phyloP scores from a whole-genome alignment of 2,113 vertebrate species.

The Sylvietta virens region DNA sequence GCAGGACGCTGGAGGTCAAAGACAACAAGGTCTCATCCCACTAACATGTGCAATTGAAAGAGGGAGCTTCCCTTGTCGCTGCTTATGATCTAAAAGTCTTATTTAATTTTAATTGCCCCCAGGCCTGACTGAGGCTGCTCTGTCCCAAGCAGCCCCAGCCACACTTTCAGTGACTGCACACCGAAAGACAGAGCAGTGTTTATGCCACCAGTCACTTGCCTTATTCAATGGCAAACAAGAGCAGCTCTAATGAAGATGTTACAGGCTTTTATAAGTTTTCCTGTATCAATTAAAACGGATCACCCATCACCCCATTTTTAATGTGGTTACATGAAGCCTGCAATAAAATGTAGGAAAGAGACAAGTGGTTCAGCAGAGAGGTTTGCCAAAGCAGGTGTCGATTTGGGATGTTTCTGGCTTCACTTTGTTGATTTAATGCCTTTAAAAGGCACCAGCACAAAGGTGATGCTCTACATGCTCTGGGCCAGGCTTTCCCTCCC shows the following conservation, averaged over 20 bases:
- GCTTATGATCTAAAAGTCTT: background rate
- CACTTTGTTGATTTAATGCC: background rate
- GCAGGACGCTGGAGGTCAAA: accelerated
- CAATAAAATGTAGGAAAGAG: background rate
- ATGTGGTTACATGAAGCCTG: background rate
- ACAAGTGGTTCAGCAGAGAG: background rate
- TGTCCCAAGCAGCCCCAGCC: background rate
- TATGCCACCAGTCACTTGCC: background rate
- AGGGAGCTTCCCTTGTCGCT: accelerated
- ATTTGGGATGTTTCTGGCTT: background rate
- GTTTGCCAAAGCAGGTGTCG: background rate
- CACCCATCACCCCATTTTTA: background rate
- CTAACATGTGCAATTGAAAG: background rate
- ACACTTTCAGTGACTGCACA: background rate
- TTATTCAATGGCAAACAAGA: background rate
- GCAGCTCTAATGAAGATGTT: background rate
- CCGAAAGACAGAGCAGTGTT: background rate
- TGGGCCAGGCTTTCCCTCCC: background rate
- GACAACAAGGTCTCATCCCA: background rate
- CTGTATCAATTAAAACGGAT: background rate
- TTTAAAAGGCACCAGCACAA: background rate
- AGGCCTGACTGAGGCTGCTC: background rate
- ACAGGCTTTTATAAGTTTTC: background rate
- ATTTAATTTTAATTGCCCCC: background rate
- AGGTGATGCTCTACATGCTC: background rate